Percentiles rank a stretch among this genome's conserved stretches.
Evolutionary conservation across 1,140 invertebrate genomes (phyloP).

Genomic region (Nautilus pompilius): DNA sequence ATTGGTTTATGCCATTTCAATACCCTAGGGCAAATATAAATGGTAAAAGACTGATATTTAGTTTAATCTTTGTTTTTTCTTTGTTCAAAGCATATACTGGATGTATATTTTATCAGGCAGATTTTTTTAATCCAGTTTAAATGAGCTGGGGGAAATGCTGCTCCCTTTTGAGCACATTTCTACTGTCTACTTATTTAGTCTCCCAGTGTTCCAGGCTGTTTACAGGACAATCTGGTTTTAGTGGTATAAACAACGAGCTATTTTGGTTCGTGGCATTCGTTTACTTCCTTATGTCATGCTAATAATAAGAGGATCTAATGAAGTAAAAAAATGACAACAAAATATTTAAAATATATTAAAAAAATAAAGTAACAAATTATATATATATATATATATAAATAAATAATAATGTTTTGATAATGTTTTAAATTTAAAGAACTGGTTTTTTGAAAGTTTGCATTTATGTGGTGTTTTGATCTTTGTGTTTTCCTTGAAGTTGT

Average conservation of each 20-base stretch:
- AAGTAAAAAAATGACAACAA: conserved; percentile 13
- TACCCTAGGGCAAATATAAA: too few species aligned
- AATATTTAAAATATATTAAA: conserved; percentile 11
- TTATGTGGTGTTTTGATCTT: too few species aligned
- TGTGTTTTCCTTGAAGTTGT: too few species aligned
- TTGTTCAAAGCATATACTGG: neutral
- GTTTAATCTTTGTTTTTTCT: conserved; percentile 7
- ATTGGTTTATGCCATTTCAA: too few species aligned
- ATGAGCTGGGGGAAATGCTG: conserved; percentile 20
- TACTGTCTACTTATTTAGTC: conserved; percentile 27
- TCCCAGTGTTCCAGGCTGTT: conserved; percentile 20
- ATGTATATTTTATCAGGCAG: conserved; percentile 6
- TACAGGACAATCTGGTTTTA: conserved; percentile 45
- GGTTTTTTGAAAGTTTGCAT: conserved; percentile 43
- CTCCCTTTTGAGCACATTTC: conserved; percentile 51
- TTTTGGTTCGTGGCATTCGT: neutral
- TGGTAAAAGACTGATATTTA: too few species aligned
- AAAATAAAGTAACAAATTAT: conserved; percentile 9
- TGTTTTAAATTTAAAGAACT: too few species aligned
- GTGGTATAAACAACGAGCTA: conserved; percentile 8
- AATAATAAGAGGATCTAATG: too few species aligned
- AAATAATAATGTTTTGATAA: conserved; percentile 32
- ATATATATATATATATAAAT: conserved; percentile 15
- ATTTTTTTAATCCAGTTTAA: conserved; percentile 18
- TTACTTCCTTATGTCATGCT: neutral